These are phyloP conservation scores for Cephus sareptanus DNA, from an alignment of 2,888 invertebrate genomes.

Conservation along the genomic window DNA sequence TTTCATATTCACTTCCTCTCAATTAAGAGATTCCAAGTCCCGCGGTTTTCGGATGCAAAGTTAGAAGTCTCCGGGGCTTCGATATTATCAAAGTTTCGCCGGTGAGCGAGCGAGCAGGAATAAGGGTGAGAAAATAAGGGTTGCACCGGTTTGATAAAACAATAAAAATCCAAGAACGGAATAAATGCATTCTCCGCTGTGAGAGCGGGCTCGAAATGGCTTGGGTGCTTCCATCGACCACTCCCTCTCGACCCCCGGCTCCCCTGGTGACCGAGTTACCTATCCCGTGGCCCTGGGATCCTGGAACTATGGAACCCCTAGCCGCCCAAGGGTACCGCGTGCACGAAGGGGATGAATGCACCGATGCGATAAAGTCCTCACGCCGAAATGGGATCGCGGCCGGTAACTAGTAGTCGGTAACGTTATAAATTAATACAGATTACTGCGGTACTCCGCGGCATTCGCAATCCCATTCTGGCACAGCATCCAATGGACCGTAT, in stretches of 20 bases:
- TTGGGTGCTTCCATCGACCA: constrained; percentile 16
- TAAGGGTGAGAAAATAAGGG: constrained; percentile 6
- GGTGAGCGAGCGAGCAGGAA: background rate
- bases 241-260: background rate
- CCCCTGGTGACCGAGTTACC: constrained; percentile 12
- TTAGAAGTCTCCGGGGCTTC: constrained; percentile 24
- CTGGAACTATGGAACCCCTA: background rate
- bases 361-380: constrained; percentile 39
- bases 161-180: constrained; percentile 48
- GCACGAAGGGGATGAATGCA: constrained; percentile 30
- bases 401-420: constrained; percentile 20
- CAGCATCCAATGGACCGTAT: background rate
- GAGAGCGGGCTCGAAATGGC: constrained; percentile 36
- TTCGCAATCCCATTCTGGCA: background rate
- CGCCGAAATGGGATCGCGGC: constrained; percentile 22
- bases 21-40: constrained; percentile 38
- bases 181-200: constrained; percentile 53
- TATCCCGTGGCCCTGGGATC: constrained; percentile 10
- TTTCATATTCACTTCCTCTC: constrained; percentile 36
- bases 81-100: constrained; percentile 56
- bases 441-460: constrained; percentile 14
- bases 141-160: constrained; percentile 27
- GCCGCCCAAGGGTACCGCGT: background rate
- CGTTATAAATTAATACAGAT: constrained; percentile 42
- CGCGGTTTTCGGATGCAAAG: constrained; percentile 16